phyloP scores from a whole-genome alignment of 1,140 invertebrate species.

The Aphelenchoides fujianensis region DNA sequence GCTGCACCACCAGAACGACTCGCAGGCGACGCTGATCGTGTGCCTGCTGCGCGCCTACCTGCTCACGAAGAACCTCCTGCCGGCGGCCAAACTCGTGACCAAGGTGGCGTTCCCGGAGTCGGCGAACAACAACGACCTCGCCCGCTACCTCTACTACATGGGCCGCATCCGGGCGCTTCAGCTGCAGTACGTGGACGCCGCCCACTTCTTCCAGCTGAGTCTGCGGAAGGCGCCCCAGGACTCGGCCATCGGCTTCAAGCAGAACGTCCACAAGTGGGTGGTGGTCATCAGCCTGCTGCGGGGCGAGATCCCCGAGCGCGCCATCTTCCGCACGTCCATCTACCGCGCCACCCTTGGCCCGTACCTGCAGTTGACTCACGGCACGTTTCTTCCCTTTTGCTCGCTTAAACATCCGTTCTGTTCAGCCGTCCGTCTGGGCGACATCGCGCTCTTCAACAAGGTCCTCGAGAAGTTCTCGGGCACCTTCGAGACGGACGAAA shows the following conservation, averaged over 20 bases:
- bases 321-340: slow-evolving; percentile 74
- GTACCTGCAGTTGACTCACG: slow-evolving; percentile 93
- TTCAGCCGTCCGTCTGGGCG: slow-evolving; percentile 84
- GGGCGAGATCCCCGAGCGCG: slow-evolving; percentile 89
- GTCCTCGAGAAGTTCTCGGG: slow-evolving; percentile 74
- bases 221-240: slow-evolving; percentile 93
- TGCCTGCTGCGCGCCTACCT: slow-evolving; percentile 90
- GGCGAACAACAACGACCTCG: slow-evolving; percentile 98
- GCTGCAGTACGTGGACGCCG: slow-evolving; percentile 90
- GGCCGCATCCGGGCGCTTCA: slow-evolving; percentile 86
- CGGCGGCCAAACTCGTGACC: slow-evolving; percentile 74
- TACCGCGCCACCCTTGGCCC: slow-evolving; percentile 81
- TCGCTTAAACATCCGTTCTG: slow-evolving; percentile 25
- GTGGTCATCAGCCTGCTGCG: slow-evolving; percentile 91
- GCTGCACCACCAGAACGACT: slow-evolving; percentile 89
- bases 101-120: slow-evolving; percentile 86
- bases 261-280: slow-evolving; percentile 91
- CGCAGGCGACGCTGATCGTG: slow-evolving; percentile 92
- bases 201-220: slow-evolving; percentile 86
- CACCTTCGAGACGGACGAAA: slow-evolving; percentile 54
- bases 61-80: slow-evolving; percentile 91
- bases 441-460: slow-evolving; percentile 86
- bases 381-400: slow-evolving; percentile 53
- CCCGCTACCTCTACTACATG: slow-evolving; percentile 90
- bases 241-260: slow-evolving; percentile 94